Evolutionary conservation across 1,140 invertebrate genomes (phyloP).

Genomic region (honey bee (Apis mellifera)): Amel_HAv3.1 CM009933.2:6544501-6545000

Average conservation of each 20-base stretch:
- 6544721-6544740: background rate
- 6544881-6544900: too few relatives aligned
- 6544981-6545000: background rate
- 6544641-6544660: constrained; percentile 42
- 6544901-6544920: too few relatives aligned
- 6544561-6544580: constrained; percentile 62
- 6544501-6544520: constrained; percentile 61
- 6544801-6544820: background rate
- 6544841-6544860: too few relatives aligned
- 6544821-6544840: background rate
- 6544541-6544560: constrained; percentile 70
- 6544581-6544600: constrained; percentile 73
- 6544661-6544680: constrained; percentile 8
- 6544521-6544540: background rate
- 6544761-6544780: background rate
- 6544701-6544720: background rate
- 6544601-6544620: constrained; percentile 72
- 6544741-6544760: constrained; percentile 18
- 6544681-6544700: constrained; percentile 5
- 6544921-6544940: too few relatives aligned
- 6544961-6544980: too few relatives aligned
- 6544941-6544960: background rate
- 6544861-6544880: too few relatives aligned
- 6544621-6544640: constrained; percentile 64
- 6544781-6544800: background rate